These are phyloP conservation scores for Unio pictorum DNA, from an alignment of 2,888 invertebrate species.

Conservation along the genomic window DNA sequence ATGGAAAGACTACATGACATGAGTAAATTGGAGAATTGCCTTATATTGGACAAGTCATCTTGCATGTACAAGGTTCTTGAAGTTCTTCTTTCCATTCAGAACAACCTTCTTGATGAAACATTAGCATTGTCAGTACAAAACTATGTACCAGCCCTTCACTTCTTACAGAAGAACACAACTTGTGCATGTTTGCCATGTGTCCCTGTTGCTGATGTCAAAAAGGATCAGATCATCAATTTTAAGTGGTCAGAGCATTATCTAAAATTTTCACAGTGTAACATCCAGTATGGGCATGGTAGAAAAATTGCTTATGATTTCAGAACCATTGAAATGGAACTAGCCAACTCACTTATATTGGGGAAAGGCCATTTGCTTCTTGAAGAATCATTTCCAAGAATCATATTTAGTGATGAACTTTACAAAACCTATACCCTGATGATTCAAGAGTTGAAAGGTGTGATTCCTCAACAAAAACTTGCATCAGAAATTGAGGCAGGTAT, in stretches of 20 bases:
- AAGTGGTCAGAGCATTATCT: constrained; percentile 15
- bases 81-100: constrained; percentile 27
- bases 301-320: constrained; percentile 28
- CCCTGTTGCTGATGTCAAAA: constrained; percentile 17
- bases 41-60: constrained; percentile 22
- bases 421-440: constrained; percentile 27
- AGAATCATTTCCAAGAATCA: constrained; percentile 19
- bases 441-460: constrained; percentile 10
- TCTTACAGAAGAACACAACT: constrained; percentile 10
- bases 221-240: constrained; percentile 9
- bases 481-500: constrained; percentile 20
- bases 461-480: constrained; percentile 28
- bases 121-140: constrained; percentile 6
- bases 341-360: constrained; percentile 16
- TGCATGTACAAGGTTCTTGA: constrained; percentile 19
- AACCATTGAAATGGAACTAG: constrained; percentile 32
- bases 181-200: constrained; percentile 9
- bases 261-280: constrained; percentile 28
- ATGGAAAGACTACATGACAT: not conserved
- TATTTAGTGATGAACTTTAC: constrained; percentile 41
- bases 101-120: constrained; percentile 26
- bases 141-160: constrained; percentile 13
- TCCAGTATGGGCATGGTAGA: constrained; percentile 25
- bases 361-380: constrained; percentile 21
- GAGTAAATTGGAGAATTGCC: constrained; percentile 7